Evolutionary conservation across 2,888 invertebrate genomes (phyloP).

Genomic region (Laothoe populi): DNA sequence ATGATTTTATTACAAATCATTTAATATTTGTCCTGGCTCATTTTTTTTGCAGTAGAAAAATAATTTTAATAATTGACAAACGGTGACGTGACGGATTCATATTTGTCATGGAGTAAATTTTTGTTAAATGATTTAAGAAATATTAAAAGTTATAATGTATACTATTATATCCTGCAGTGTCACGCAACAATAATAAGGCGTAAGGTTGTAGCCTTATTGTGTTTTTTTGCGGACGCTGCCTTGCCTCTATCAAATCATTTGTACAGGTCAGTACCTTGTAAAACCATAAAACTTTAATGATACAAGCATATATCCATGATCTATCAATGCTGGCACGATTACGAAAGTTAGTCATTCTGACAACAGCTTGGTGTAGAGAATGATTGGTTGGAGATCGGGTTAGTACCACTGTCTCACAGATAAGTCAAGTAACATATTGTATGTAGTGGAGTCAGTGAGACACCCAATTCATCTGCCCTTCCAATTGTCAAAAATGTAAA

Average conservation of each 20-base stretch:
- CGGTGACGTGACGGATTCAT: constrained; percentile 26
- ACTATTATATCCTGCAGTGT: constrained; percentile 32
- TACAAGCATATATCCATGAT: too few relatives aligned
- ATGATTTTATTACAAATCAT: background rate
- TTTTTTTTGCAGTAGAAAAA: background rate
- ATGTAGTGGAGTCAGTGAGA: too few relatives aligned
- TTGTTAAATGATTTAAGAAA: constrained; percentile 40
- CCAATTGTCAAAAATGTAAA: too few relatives aligned
- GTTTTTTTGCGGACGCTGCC: background rate
- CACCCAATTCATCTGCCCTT: too few relatives aligned
- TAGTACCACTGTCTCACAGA: too few relatives aligned
- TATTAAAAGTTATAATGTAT: constrained; percentile 50
- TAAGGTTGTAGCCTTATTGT: background rate
- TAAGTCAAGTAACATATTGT: too few relatives aligned
- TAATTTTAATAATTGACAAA: constrained; percentile 6
- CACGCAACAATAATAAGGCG: background rate
- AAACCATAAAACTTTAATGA: too few relatives aligned
- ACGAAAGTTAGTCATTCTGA: too few relatives aligned
- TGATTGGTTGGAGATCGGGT: too few relatives aligned
- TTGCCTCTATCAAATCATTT: background rate
- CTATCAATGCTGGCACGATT: too few relatives aligned
- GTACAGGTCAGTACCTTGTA: constrained; percentile 7
- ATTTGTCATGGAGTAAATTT: constrained; percentile 49
- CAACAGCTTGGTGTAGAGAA: too few relatives aligned
- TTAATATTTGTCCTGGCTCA: background rate